Base-by-base conservation (phyloP, 2,888 invertebrate species). In the Perithous albicinctus region DNA sequence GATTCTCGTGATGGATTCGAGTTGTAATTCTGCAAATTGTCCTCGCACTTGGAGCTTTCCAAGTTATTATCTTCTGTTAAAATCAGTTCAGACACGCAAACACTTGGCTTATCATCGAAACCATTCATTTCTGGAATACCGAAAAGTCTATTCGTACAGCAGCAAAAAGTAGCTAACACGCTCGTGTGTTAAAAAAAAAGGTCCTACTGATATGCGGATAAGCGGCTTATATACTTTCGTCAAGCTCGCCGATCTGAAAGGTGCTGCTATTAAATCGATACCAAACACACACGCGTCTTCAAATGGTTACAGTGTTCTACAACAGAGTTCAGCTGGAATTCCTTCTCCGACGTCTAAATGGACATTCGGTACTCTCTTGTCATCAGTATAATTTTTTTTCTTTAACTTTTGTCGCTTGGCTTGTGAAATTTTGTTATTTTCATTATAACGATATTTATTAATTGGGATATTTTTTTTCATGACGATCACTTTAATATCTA, bases 1-100 rank as follows among this genome's bases (percentile, higher is more conserved):
- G 94, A 59, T 15, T 76, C 29, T 26, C 51, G 18, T 26, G 78
- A 70, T 59, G n/a, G 15, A 26, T 15, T 38, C 18, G 15, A 64
- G 35, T 41, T 63, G 12, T n/a, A 38, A 1, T 15, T 12, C 2
- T 15, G 15, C 46, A 8, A 38, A 73, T 70, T 32, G 29, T 66
- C 48, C n/a, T 41, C 69, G 48, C 56, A 54, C 8, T 29, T 15
- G 3, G 26, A 41, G 32, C 64, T 38, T 48, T 48, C 69, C 46
- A 48, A 56, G 8, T 18, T 38, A n/a, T n/a, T n/a, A 64, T 66
- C 56, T 23, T 69, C 56, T 51, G 51, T 20, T 26, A 63, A 12
- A 23, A 69, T 74, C 63, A 78, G 8, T 12, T 48, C 38, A 12
- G 63, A 18, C 69, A 59, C 64, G 56, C 38, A 18, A 74, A 38